Evolutionary conservation across 2,888 invertebrate genomes (phyloP).

Genomic region (Spilarctia lutea): DNA sequence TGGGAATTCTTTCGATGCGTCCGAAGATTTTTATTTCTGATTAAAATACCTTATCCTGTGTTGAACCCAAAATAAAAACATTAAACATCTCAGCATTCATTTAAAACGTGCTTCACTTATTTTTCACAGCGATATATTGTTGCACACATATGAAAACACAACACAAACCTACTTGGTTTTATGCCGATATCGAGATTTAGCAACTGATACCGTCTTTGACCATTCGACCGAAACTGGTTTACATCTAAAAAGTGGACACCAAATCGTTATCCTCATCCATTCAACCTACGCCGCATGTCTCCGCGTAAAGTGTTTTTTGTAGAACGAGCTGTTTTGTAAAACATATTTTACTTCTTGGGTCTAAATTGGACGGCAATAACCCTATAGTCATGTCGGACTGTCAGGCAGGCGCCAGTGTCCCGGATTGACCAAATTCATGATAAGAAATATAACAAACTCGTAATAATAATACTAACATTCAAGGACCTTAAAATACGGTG

Average conservation of each 20-base stretch:
- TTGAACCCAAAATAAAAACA: slow-evolving; percentile 46
- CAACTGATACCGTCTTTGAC: slow-evolving; percentile 62
- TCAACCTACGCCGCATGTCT: slow-evolving; percentile 60
- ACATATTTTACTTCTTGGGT: slow-evolving; percentile 59
- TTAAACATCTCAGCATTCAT: slow-evolving; percentile 38
- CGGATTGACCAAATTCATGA: slow-evolving; percentile 29
- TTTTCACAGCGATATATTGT: slow-evolving; percentile 50
- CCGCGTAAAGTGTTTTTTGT: slow-evolving; percentile 56
- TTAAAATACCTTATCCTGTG: slow-evolving; percentile 39
- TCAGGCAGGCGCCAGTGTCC: slow-evolving; percentile 52
- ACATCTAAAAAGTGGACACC: slow-evolving; percentile 60
- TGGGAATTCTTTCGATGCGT: slow-evolving; percentile 17
- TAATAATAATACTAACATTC: background rate
- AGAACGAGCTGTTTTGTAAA: slow-evolving; percentile 51
- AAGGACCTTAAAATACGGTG: background rate
- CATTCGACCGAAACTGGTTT: slow-evolving; percentile 67
- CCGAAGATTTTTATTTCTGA: slow-evolving; percentile 19
- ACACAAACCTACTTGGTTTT: slow-evolving; percentile 61
- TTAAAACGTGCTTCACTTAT: slow-evolving; percentile 56
- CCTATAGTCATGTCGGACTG: slow-evolving; percentile 35
- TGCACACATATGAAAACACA: slow-evolving; percentile 58
- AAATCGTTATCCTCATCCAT: slow-evolving; percentile 67
- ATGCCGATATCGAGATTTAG: slow-evolving; percentile 66
- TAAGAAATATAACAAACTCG: slow-evolving; percentile 35
- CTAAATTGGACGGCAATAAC: slow-evolving; percentile 49